A percentile compares a stretch with the other conserved stretches of the same genome.
phyloP scores from a whole-genome alignment of 2,113 vertebrate species.

The Pyrgilauda ruficollis region DNA sequence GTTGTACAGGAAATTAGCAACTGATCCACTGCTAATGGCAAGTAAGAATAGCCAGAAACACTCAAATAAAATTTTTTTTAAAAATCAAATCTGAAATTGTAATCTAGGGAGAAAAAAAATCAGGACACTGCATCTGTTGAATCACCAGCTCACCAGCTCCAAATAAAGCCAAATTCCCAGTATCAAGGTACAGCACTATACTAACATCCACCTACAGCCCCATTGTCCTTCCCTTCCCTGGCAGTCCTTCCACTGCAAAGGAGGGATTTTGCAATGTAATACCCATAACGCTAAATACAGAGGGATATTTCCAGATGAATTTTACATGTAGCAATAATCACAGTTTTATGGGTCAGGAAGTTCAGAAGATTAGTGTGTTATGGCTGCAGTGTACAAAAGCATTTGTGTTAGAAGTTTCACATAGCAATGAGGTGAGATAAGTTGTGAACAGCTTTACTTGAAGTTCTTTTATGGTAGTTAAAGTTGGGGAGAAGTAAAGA shows the following conservation, averaged over 20 bases:
- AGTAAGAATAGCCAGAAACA: not conserved
- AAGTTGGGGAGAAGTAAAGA: conserved; percentile 63
- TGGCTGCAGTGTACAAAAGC: conserved; percentile 61
- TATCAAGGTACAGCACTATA: not conserved
- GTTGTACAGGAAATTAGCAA: not conserved
- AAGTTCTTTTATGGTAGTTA: conserved; percentile 68
- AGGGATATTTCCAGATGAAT: conserved; percentile 40
- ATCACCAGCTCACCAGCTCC: not conserved
- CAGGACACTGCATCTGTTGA: not conserved
- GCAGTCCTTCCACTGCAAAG: not conserved
- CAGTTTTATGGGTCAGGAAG: conserved; percentile 73
- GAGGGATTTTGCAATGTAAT: conserved; percentile 31
- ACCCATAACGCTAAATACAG: not conserved
- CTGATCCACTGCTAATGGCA: not conserved
- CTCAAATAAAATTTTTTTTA: not conserved
- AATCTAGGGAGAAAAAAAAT: not conserved
- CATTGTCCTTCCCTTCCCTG: not conserved
- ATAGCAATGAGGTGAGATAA: conserved; percentile 77
- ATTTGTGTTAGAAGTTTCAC: conserved; percentile 63
- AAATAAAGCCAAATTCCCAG: not conserved
- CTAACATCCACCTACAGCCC: not conserved
- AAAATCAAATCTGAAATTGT: not conserved
- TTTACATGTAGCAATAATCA: conserved; percentile 64
- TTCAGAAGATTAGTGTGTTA: conserved; percentile 74
- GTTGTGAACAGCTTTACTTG: conserved; percentile 58